phyloP scores from a whole-genome alignment of 2,888 invertebrate genomes.

The Drosophila fulvimacula region DNA sequence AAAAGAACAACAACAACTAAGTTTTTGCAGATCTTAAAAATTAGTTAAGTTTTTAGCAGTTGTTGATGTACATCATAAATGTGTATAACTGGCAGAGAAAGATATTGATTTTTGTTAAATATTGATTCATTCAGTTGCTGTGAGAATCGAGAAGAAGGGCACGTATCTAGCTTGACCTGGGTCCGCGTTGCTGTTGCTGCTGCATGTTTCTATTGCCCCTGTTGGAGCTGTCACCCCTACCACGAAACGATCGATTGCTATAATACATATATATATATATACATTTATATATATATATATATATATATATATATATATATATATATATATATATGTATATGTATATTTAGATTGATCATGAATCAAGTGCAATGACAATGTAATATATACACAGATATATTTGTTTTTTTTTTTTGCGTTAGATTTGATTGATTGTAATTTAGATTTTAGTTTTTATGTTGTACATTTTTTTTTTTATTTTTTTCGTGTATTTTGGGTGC shows the following conservation, averaged over 20 bases:
- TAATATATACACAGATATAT: conserved; percentile 8
- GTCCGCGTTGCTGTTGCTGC: conserved; percentile 55
- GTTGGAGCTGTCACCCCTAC: conserved; percentile 45
- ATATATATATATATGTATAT: conserved; percentile 1
- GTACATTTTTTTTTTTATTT: conserved; percentile 6
- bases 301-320: conserved; percentile 23
- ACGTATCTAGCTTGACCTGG: conserved; percentile 38
- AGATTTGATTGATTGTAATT: conserved; percentile 5
- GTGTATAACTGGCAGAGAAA: conserved; percentile 7
- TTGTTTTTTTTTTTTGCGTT: conserved; percentile 6
- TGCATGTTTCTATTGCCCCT: conserved; percentile 55
- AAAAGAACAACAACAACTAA: neutral
- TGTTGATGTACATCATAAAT: conserved; percentile 15
- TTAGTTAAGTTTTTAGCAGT: conserved; percentile 6
- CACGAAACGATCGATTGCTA: conserved; percentile 46
- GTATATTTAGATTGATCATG: conserved; percentile 16
- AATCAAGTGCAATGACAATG: conserved; percentile 15
- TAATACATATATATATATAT: conserved; percentile 32
- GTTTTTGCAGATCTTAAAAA: conserved; percentile 5
- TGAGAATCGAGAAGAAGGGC: conserved; percentile 16
- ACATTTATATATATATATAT: neutral
- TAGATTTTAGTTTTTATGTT: conserved; percentile 10
- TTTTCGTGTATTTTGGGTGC: conserved; percentile 36
- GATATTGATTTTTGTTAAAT: conserved; percentile 3
- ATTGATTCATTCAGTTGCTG: conserved; percentile 7